phyloP scores from a whole-genome alignment of 2,113 vertebrate species.

The Rhinopomastus cyanomelas region DNA sequence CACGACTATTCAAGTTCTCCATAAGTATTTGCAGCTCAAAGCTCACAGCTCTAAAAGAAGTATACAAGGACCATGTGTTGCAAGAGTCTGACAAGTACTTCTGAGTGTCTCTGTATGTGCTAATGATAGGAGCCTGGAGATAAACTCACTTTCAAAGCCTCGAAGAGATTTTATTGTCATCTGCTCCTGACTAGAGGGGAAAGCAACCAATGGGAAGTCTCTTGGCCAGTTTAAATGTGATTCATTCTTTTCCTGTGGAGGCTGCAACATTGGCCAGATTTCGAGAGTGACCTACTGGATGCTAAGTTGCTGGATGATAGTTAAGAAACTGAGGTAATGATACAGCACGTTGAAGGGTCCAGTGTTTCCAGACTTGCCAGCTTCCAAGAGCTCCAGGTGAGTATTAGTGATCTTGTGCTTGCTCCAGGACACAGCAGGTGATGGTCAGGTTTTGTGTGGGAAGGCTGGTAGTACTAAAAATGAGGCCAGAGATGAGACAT shows the following conservation, averaged over 20 bases:
- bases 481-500: background rate
- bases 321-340: background rate
- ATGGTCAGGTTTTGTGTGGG: background rate
- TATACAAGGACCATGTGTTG: fast-evolving
- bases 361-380: background rate
- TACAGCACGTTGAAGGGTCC: background rate
- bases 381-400: background rate
- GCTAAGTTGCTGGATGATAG: background rate
- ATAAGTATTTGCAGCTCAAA: background rate
- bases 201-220: background rate
- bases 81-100: background rate
- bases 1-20: fast-evolving
- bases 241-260: background rate
- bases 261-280: background rate
- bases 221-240: background rate
- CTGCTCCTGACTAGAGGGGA: background rate
- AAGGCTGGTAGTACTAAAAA: background rate
- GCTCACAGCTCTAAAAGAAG: background rate
- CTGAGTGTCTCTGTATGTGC: background rate
- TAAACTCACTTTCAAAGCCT: background rate
- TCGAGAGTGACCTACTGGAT: background rate
- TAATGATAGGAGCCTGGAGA: background rate
- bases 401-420: background rate
- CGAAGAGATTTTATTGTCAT: background rate
- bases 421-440: background rate